A percentile compares a stretch with the other conserved stretches of the same genome.
Conservation (phyloP, 2,113 vertebrate species). For the Formicarius rufipectus region DNA sequence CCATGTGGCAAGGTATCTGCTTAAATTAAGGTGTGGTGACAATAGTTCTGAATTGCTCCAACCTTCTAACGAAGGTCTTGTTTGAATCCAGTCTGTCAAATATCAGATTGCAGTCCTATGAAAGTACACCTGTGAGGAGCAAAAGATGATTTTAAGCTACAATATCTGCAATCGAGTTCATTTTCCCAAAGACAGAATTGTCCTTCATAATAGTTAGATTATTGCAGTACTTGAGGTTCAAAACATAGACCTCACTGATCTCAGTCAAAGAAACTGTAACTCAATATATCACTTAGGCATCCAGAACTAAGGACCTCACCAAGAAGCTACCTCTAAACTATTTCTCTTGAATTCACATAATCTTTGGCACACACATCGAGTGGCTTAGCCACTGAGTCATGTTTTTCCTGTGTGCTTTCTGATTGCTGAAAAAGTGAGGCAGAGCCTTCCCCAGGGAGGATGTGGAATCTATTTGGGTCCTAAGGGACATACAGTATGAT, state of each 20-base stretch:
- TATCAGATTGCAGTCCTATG: not conserved
- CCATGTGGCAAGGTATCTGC: not conserved
- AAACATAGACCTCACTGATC: too few relatives aligned
- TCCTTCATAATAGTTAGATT: too few relatives aligned
- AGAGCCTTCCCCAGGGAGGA: not conserved
- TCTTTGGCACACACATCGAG: not conserved
- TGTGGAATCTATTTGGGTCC: not conserved
- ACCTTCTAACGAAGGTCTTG: not conserved
- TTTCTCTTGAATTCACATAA: not conserved
- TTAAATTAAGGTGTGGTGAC: not conserved
- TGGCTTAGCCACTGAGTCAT: not conserved
- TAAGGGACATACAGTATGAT: not conserved
- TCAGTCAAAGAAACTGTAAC: too few relatives aligned
- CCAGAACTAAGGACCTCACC: not conserved
- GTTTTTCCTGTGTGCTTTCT: not conserved
- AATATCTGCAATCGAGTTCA: not conserved
- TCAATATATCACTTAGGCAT: not conserved
- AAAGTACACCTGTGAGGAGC: not conserved
- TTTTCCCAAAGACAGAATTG: not conserved
- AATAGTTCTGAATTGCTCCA: not conserved
- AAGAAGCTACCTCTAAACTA: not conserved
- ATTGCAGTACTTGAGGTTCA: too few relatives aligned
- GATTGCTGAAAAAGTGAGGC: not conserved
- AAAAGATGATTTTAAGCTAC: not conserved
- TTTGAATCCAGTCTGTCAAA: not conserved